Conservation (phyloP, 2,113 vertebrate genomes). For the Bambusicola thoracicus region DNA sequence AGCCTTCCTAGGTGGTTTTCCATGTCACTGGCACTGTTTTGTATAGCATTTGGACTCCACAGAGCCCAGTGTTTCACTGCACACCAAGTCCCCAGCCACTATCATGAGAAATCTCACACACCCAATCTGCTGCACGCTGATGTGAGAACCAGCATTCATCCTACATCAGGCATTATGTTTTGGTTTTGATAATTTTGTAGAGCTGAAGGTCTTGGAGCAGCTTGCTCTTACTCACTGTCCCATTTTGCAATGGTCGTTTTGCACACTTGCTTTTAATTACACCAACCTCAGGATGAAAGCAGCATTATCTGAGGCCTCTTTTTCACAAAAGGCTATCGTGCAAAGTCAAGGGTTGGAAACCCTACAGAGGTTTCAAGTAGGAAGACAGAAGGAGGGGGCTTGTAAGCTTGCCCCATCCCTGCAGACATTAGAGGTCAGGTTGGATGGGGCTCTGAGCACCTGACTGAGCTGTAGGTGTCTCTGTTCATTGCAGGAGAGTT, state of each 20-base stretch:
- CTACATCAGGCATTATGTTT: rapidly evolving
- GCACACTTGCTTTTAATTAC: neutral
- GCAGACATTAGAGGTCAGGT: no score
- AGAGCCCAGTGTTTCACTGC: rapidly evolving
- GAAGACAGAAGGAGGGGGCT: neutral
- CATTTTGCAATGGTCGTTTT: neutral
- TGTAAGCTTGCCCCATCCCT: neutral
- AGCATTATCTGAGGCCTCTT: neutral
- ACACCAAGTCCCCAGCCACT: neutral
- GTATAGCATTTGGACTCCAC: rapidly evolving
- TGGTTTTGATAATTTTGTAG: neutral
- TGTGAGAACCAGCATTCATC: neutral
- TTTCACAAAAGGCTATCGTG: neutral
- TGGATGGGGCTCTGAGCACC: no score
- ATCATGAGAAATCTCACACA: neutral
- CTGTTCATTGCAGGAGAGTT: no score
- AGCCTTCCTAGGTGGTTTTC: neutral
- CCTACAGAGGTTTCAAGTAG: neutral
- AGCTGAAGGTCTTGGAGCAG: neutral
- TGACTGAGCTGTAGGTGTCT: no score
- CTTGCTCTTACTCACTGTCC: rapidly evolving
- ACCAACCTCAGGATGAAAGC: neutral
- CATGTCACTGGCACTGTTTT: rapidly evolving
- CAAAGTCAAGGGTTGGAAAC: neutral
- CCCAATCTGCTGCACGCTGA: rapidly evolving